These are phyloP conservation scores for Lagodon rhomboides DNA, from an alignment of 2,797 vertebrate species.

Conservation along the genomic window DNA sequence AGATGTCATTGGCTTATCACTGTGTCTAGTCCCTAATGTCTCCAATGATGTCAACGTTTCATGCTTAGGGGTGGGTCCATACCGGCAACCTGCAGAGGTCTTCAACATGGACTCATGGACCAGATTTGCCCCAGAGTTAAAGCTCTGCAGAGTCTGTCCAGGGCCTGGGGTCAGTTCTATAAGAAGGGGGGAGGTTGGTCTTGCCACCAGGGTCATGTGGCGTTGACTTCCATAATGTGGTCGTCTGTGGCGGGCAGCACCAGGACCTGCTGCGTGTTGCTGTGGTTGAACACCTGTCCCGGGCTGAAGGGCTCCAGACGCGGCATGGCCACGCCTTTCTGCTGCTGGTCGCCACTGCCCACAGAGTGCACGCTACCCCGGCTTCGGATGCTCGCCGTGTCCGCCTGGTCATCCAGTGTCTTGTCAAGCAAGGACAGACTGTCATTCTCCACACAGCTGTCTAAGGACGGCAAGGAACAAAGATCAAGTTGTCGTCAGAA, in stretches of 20 bases:
- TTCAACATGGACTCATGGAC: slow-evolving; percentile 49
- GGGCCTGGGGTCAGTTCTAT: slow-evolving; percentile 56
- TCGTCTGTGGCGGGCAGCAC: slow-evolving; percentile 95
- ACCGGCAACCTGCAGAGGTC: slow-evolving; percentile 33
- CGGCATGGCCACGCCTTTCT: slow-evolving; percentile 92
- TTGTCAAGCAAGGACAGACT: slow-evolving; percentile 94
- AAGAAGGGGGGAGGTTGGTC: neutral
- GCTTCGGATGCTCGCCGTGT: slow-evolving; percentile 91
- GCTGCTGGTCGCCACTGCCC: slow-evolving; percentile 86
- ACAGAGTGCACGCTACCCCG: slow-evolving; percentile 89
- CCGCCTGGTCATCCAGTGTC: slow-evolving; percentile 89
- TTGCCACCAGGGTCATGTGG: slow-evolving; percentile 89
- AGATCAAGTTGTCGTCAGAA: neutral
- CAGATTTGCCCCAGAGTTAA: slow-evolving; percentile 34
- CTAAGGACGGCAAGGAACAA: slow-evolving; percentile 72
- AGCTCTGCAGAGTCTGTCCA: slow-evolving; percentile 61
- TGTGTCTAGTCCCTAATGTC: slow-evolving; percentile 54
- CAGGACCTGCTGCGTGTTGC: slow-evolving; percentile 89
- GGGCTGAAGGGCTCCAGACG: slow-evolving; percentile 92
- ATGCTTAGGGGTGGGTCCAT: slow-evolving; percentile 68
- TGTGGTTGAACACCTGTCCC: slow-evolving; percentile 95
- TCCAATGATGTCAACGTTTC: slow-evolving; percentile 70
- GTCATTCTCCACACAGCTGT: slow-evolving; percentile 97
- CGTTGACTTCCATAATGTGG: slow-evolving; percentile 96
- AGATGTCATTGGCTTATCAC: slow-evolving; percentile 66